Conservation (phyloP, 2,888 invertebrate genomes). For the Apocheima hispidaria region DNA sequence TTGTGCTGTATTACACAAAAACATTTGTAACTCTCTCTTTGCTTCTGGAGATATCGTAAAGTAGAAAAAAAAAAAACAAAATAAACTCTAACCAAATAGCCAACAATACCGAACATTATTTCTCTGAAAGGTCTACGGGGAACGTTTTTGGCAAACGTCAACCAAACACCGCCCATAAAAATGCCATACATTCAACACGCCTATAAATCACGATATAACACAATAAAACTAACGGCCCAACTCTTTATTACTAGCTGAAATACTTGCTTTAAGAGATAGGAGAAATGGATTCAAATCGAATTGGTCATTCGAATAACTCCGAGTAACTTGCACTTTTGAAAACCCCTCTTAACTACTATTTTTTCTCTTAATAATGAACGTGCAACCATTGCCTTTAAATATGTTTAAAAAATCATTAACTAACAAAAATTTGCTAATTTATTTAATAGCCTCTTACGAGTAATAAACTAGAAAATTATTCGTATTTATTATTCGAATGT, state of each 20-base stretch:
- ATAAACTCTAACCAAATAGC: constrained; percentile 27
- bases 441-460: too few species aligned
- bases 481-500: too few species aligned
- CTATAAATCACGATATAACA: constrained; percentile 38
- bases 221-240: constrained; percentile 44
- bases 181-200: constrained; percentile 31
- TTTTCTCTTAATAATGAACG: too few species aligned
- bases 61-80: constrained; percentile 9
- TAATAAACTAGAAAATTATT: too few species aligned
- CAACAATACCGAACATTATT: constrained; percentile 25
- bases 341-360: too few species aligned
- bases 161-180: constrained; percentile 29
- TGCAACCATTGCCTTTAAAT: too few species aligned
- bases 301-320: background rate
- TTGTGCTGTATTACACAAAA: background rate
- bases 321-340: too few species aligned
- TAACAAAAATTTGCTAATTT: too few species aligned
- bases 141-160: constrained; percentile 34
- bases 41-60: background rate
- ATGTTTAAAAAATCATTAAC: too few species aligned
- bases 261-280: constrained; percentile 9
- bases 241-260: constrained; percentile 49
- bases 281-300: background rate
- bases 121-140: constrained; percentile 29
- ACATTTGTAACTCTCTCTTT: background rate